Base-by-base conservation (phyloP, 2,888 invertebrate genomes). In the Melieria omissa region DNA sequence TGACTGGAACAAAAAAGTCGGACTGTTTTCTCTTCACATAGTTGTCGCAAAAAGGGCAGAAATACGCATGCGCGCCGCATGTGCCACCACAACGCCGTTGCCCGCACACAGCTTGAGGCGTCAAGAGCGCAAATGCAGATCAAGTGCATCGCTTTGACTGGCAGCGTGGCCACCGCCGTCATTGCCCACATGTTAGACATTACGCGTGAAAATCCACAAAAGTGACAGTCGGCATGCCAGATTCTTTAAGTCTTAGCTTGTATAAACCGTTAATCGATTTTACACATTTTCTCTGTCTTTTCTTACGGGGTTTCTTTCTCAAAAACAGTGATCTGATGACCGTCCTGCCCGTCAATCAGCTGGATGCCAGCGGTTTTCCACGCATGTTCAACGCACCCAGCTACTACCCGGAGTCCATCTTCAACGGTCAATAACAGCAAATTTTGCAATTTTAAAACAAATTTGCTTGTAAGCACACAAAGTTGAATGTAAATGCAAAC, bases 321-420 rank as follows among this genome's bases (percentile, higher is more conserved):
- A 52, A 61, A 78, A 80, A 54, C 78, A 86, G 86, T 67, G 86
- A 86, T 78, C 81, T 86, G 52, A 86, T 86, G 85, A 82, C 85
- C 45, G 85, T 85, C 49, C 80, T 86, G 74, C 86, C 86, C 65
- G 86, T 86, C 54, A 85, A 84, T 77, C 86, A 86, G 77, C 75
- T 86, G 78, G 86, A 86, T 80, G 84, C 83, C 4, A 83, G 81
- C 73, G 85, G 83, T 60, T 86, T 86, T 74, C 85, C 86, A 74
- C 82, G 86, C 75, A 86, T 86, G 86, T 86, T 86, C 75, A 86
- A 86, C 76, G 83, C 86, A 29, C 83, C 86, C 41, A 86, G 86
- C 73, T 86, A 86, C 77, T 86, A 86, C 81, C 86, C 86, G 49
- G 86, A 86, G 76, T 83, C 86, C 10, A 86, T 86, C 76, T 86